phyloP scores from a whole-genome alignment of 92 coral and sea anemone genomes.

The Actinostola sp. region DNA sequence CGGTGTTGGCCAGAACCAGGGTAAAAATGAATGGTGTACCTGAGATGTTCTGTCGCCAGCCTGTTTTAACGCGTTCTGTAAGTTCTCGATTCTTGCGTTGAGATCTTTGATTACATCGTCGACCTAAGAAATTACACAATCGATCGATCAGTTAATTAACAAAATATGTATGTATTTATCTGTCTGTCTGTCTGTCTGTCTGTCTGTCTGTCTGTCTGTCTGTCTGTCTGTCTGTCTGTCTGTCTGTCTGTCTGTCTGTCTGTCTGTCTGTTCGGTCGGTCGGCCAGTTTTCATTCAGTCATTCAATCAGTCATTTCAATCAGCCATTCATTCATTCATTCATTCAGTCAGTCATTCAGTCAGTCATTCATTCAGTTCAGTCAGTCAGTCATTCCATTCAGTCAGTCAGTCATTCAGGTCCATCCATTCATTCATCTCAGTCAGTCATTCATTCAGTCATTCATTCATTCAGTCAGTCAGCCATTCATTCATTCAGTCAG shows the following conservation, averaged over 20 bases:
- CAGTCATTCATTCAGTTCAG: neutral
- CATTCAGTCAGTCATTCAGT: neutral
- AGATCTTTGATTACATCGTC: constrained; percentile 66
- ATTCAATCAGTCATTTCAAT: neutral
- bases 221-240: too few relatives aligned
- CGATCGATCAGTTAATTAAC: too few relatives aligned
- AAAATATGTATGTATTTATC: too few relatives aligned
- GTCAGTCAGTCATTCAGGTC: constrained; percentile 1
- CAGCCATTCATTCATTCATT: neutral
- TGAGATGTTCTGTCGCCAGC: constrained; percentile 57
- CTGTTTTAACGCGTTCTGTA: constrained; percentile 65
- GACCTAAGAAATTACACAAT: too few relatives aligned
- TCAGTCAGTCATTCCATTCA: neutral
- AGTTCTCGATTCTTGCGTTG: constrained; percentile 65
- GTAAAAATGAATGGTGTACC: too few relatives aligned
- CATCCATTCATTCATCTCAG: constrained; percentile 3
- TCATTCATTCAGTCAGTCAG: neutral
- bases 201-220: too few relatives aligned
- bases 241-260: neutral
- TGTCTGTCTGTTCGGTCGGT: neutral
- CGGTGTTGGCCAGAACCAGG: too few relatives aligned
- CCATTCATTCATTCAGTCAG: neutral
- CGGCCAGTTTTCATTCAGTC: neutral
- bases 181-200: too few relatives aligned
- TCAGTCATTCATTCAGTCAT: neutral